A percentile compares a stretch with the other conserved stretches of the same genome.
Conservation (phyloP, 2,797 vertebrate species). For the Poecilia picta region DNA sequence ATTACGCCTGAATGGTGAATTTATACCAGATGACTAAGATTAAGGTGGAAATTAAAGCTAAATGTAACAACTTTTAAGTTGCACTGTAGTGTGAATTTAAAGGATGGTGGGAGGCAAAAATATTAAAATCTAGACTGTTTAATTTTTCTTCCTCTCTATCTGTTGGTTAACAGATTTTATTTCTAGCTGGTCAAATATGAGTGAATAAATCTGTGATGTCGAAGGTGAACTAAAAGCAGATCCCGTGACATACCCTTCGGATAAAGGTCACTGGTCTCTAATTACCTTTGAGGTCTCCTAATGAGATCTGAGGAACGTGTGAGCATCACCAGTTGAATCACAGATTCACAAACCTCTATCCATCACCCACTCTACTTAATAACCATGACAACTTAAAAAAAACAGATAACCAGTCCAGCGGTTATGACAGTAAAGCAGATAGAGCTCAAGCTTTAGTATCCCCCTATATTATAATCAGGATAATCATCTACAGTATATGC, state of each 20-base stretch:
- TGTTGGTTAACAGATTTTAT: slow-evolving; percentile 4
- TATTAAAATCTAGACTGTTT: background rate
- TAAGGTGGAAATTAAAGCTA: background rate
- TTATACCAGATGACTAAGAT: background rate
- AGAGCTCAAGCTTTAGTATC: background rate
- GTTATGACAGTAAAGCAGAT: background rate
- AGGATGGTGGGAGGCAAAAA: background rate
- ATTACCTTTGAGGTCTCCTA: slow-evolving; percentile 53
- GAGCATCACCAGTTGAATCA: slow-evolving; percentile 27
- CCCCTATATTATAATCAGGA: background rate
- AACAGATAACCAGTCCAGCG: background rate
- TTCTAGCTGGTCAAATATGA: slow-evolving; percentile 22
- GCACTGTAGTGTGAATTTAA: background rate
- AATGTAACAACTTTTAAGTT: background rate
- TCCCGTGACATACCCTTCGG: slow-evolving; percentile 39
- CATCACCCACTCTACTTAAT: slow-evolving; percentile 2
- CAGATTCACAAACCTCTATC: slow-evolving; percentile 6
- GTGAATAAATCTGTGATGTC: slow-evolving; percentile 9
- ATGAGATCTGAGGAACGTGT: slow-evolving; percentile 56
- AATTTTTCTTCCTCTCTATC: background rate
- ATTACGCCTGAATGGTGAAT: background rate
- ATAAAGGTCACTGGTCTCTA: slow-evolving; percentile 67
- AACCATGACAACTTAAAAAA: slow-evolving; percentile 4
- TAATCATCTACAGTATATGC: background rate
- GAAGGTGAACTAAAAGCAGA: slow-evolving; percentile 26